These are phyloP conservation scores for Jacana jacana DNA, from an alignment of 2,113 vertebrate species.

Conservation along the genomic window DNA sequence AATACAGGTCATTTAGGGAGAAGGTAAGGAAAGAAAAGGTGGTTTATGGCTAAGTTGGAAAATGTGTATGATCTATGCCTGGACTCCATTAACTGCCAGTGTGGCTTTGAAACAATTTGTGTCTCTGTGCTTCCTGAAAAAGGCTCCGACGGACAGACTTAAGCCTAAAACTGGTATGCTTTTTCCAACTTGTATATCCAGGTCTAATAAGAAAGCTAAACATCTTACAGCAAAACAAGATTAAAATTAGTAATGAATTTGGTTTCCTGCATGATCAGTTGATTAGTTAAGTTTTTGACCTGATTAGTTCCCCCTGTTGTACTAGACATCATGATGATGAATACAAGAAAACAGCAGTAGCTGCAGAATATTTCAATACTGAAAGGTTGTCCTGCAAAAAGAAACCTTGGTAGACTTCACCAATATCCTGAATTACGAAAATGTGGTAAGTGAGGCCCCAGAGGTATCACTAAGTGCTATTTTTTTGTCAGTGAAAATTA, in stretches of 20 bases:
- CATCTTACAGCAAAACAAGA: background rate
- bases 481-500: background rate
- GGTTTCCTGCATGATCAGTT: background rate
- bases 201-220: background rate
- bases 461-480: accelerated
- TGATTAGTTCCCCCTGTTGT: background rate
- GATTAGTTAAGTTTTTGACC: background rate
- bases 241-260: background rate
- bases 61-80: accelerated
- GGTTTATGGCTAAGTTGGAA: background rate
- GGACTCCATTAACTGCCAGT: background rate
- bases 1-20: background rate
- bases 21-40: background rate
- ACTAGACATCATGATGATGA: background rate
- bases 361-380: background rate
- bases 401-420: background rate
- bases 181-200: background rate
- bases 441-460: background rate
- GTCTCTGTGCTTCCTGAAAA: background rate
- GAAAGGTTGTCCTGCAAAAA: background rate
- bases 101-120: background rate
- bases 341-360: background rate
- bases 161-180: background rate
- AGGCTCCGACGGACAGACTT: background rate
- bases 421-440: background rate